A percentile compares a stretch with the other conserved stretches of the same genome.
phyloP scores from a whole-genome alignment of 37 sponge, comb jelly and placozoan genomes.

The Amphimedon queenslandica region DNA sequence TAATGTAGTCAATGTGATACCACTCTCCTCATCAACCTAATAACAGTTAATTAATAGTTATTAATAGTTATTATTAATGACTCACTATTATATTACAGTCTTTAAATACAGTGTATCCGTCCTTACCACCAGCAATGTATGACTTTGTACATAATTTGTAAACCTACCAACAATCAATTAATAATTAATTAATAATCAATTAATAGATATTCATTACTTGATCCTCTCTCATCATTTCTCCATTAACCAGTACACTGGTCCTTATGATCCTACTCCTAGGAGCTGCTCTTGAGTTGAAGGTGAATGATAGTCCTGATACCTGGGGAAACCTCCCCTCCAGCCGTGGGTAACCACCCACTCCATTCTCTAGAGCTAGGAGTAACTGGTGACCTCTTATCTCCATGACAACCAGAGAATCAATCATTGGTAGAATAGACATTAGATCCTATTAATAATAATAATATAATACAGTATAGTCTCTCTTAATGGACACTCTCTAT shows the following conservation, averaged over 20 bases:
- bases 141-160: slow-evolving; percentile 73
- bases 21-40: no score
- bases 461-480: no score
- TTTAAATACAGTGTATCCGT: slow-evolving; percentile 72
- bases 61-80: no score
- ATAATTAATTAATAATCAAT: no score
- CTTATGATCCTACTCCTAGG: slow-evolving; percentile 38
- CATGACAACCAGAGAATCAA: slow-evolving; percentile 30
- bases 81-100: slow-evolving; percentile 24
- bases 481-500: no score
- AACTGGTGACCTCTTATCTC: slow-evolving; percentile 56
- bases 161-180: no score
- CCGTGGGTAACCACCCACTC: slow-evolving; percentile 74
- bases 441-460: no score
- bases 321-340: slow-evolving; percentile 79
- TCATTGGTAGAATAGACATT: slow-evolving; percentile 42
- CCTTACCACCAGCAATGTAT: slow-evolving; percentile 72
- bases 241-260: slow-evolving; percentile 42
- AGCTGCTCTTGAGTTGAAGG: slow-evolving; percentile 56
- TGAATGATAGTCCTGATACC: slow-evolving; percentile 73
- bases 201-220: no score
- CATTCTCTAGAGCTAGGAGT: slow-evolving; percentile 73
- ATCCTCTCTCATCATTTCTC: slow-evolving; percentile 22
- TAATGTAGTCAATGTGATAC: no score
- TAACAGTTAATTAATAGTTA: no score